phyloP scores from a whole-genome alignment of 2,113 vertebrate genomes.

The Andinoacara biseriatus region DNA sequence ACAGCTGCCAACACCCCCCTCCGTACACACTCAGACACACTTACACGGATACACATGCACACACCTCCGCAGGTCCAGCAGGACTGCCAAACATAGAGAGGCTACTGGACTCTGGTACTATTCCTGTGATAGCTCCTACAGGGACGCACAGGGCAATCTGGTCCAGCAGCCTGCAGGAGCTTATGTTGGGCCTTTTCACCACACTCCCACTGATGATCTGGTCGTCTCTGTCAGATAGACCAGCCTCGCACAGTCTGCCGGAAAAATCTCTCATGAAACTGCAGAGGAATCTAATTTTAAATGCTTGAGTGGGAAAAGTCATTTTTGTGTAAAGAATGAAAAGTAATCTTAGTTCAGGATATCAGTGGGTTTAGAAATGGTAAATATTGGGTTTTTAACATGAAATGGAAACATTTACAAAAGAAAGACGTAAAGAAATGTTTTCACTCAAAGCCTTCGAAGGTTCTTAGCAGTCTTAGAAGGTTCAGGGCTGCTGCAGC shows the following conservation, averaged over 20 bases:
- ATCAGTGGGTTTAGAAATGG: background rate
- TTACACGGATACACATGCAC: background rate
- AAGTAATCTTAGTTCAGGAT: background rate
- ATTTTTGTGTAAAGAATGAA: background rate
- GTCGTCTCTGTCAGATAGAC: constrained; percentile 16
- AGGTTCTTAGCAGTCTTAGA: background rate
- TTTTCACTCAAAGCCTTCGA: background rate
- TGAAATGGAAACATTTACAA: background rate
- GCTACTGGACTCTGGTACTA: background rate
- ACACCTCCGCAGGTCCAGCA: background rate
- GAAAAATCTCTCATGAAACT: background rate
- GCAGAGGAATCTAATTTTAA: background rate
- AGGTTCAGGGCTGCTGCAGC: background rate
- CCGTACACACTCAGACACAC: background rate
- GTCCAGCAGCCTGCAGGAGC: constrained; percentile 44
- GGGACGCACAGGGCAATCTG: background rate
- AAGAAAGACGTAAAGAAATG: background rate
- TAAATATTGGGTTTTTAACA: background rate
- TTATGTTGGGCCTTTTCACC: constrained; percentile 25
- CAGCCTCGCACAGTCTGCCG: constrained; percentile 7
- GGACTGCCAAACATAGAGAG: constrained; percentile 2
- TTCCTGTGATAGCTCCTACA: constrained; percentile 22
- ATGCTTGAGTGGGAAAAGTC: background rate
- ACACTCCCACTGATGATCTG: constrained; percentile 40
- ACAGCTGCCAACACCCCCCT: background rate